These are phyloP conservation scores for Pelodiscus sinensis DNA, from an alignment of 2,113 vertebrate genomes.

Conservation along the genomic window DNA sequence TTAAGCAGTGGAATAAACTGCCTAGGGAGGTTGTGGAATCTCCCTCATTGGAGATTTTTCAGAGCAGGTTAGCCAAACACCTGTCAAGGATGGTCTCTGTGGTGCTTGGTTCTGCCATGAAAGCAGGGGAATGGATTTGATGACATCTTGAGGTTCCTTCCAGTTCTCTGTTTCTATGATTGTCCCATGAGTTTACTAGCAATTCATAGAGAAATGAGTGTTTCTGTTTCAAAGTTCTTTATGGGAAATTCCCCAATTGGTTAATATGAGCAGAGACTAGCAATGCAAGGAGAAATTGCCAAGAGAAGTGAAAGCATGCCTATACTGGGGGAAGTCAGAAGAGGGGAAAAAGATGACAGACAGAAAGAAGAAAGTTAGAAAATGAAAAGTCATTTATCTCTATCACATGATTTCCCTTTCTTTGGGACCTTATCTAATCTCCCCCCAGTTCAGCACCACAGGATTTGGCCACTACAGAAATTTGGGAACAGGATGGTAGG, in stretches of 20 bases:
- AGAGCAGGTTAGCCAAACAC: too few relatives aligned
- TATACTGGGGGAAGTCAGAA: background rate
- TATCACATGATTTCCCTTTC: conserved; percentile 1
- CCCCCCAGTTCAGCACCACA: rapidly evolving
- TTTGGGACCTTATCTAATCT: background rate
- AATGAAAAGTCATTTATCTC: background rate
- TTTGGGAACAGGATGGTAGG: background rate
- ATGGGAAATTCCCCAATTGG: background rate
- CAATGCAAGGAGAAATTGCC: background rate
- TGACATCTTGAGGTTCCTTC: too few relatives aligned
- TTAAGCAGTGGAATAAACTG: too few relatives aligned
- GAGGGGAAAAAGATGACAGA: background rate
- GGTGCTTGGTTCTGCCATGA: too few relatives aligned
- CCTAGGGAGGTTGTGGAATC: too few relatives aligned
- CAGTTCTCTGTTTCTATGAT: background rate
- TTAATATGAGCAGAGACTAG: background rate
- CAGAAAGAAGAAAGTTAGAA: background rate
- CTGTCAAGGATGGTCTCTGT: too few relatives aligned
- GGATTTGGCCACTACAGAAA: background rate
- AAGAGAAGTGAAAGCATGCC: background rate
- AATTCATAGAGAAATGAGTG: background rate
- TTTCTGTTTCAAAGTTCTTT: background rate
- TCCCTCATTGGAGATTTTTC: too few relatives aligned
- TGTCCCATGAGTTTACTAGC: background rate
- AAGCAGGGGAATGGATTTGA: too few relatives aligned